Percentiles rank a stretch among this genome's conserved stretches.
Conservation (phyloP, 2,797 vertebrate genomes). For the Pseudotriccus pelzelni region DNA sequence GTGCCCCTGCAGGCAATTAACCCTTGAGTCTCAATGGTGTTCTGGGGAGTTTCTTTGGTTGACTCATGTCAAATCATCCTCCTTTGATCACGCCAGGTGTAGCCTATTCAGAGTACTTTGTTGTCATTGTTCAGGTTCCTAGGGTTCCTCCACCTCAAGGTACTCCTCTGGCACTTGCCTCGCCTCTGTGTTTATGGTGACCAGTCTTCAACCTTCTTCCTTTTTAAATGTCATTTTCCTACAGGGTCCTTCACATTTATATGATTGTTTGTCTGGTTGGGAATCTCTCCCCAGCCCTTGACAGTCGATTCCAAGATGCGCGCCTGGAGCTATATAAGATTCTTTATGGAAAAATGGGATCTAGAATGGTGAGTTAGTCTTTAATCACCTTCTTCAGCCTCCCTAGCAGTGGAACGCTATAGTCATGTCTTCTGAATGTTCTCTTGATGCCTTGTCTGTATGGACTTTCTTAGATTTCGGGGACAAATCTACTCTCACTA, state of each 20-base stretch:
- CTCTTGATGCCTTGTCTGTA: neutral
- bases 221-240: neutral
- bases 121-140: neutral
- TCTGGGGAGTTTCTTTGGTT: neutral
- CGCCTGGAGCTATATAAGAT: slow-evolving; percentile 59
- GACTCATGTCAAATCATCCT: neutral
- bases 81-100: neutral
- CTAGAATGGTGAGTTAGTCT: slow-evolving; percentile 62
- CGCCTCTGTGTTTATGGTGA: neutral
- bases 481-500: neutral
- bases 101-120: neutral
- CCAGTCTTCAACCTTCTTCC: neutral
- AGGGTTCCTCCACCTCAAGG: neutral
- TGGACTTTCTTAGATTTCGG: neutral
- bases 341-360: slow-evolving; percentile 37
- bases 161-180: neutral
- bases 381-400: neutral
- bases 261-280: slow-evolving; percentile 75
- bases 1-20: neutral
- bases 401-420: neutral
- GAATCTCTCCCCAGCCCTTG: slow-evolving; percentile 75
- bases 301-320: slow-evolving; percentile 72
- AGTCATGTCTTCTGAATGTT: neutral
- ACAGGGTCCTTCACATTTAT: slow-evolving; percentile 72
- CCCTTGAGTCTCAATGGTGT: neutral